A percentile compares a stretch with the other conserved stretches of the same genome.
These are phyloP conservation scores for Apodemia mormo DNA, from an alignment of 2,888 invertebrate genomes.

Conservation along the genomic window DNA sequence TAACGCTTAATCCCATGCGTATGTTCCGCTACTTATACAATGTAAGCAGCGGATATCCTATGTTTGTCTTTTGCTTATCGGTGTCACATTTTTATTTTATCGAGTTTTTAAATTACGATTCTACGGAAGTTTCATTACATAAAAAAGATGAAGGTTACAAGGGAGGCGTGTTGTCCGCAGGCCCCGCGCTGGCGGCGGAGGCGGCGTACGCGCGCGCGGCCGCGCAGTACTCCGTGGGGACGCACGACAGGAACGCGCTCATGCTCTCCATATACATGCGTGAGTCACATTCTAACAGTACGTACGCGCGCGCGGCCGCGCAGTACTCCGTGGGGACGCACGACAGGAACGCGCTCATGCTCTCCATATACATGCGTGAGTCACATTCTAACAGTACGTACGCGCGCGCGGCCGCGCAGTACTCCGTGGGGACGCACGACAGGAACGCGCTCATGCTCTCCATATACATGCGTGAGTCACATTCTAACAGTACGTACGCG, in stretches of 20 bases:
- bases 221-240: conserved; percentile 46
- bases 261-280: conserved; percentile 91
- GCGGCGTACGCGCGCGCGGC: conserved; percentile 60
- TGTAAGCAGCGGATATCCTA: too few species aligned
- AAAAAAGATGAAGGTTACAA: too few species aligned
- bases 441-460: conserved; percentile 84
- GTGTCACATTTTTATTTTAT: too few species aligned
- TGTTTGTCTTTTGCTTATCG: too few species aligned
- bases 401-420: conserved; percentile 54
- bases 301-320: conserved; percentile 58
- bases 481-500: too few species aligned
- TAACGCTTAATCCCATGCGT: too few species aligned
- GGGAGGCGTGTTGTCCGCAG: too few species aligned
- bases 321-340: conserved; percentile 49
- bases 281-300: conserved; percentile 73
- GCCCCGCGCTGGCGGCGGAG: conserved; percentile 60
- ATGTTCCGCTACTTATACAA: too few species aligned
- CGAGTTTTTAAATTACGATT: too few species aligned
- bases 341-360: conserved; percentile 77
- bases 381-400: conserved; percentile 51
- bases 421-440: conserved; percentile 52
- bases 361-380: conserved; percentile 92
- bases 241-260: conserved; percentile 67
- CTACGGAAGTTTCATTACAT: too few species aligned
- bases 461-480: conserved; percentile 88